Base-by-base conservation (phyloP, 2,888 invertebrate species). In the Toxonevra muliebris region DNA sequence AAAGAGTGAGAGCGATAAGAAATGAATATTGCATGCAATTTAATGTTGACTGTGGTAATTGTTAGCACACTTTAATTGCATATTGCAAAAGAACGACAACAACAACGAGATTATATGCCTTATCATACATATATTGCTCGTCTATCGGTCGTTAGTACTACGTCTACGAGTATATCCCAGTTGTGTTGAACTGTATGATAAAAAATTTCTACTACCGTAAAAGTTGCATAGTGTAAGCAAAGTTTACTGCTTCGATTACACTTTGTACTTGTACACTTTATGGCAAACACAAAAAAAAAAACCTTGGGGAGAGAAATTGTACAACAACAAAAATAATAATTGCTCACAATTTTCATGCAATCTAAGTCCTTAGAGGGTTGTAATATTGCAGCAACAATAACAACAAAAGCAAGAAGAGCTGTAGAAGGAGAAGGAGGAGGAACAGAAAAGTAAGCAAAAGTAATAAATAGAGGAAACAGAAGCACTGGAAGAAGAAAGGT, bases 401-500 rank as follows among this genome's bases (percentile, higher is more conserved):
- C 53, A 62, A 55, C 40, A 17, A 41, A 58, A 67, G 19, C 17
- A 67, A 19, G 11, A 45, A 20, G 15, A 66, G 60, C 50, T 41
- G 59, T 53, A 60, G 58, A 62, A 41, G 60, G 13, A 60, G 65
- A 20, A 68, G n/a, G 42, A 2, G 30, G 7, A 30, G 30, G 7
- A 30, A 30, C 30, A 30, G 30, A 30, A 30, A 7, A 30, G 30
- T 30, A 7, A 30, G 30, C 30, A 15, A 55, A 61, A 65, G 41
- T 7, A 11, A 17, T 10, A 52, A 43, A 58, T 42, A 58, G 15
- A 20, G 41, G 7, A 53, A 19, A 11, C 54, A 42, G 15, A 66
- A 63, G 50, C 48, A 62, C 41, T 53, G 60, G 58, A 65, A 41
- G 63, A 15, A 60, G 65, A 20, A 70, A n/a, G 50, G 48, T 53